Evolutionary conservation across 2,797 vertebrate genomes (phyloP).

Genomic region (Enteromius anoplus): DNA sequence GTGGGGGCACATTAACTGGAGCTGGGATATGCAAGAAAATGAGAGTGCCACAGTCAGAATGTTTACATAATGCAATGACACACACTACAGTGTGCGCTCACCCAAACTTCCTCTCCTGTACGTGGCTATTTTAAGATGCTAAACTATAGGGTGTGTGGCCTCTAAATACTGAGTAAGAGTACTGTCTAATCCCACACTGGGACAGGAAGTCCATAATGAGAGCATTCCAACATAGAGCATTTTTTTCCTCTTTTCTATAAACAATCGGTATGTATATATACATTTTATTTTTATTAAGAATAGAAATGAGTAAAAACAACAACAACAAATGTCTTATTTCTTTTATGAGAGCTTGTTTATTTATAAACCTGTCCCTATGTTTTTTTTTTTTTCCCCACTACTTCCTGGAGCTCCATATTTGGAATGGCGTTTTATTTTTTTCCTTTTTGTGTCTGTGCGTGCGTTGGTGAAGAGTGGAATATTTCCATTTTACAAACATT

Average conservation of each 20-base stretch:
- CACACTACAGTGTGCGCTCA: conserved; percentile 55
- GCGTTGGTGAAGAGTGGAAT: conserved; percentile 27
- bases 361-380: neutral
- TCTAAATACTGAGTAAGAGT: conserved; percentile 63
- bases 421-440: conserved; percentile 39
- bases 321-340: neutral
- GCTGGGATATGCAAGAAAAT: conserved; percentile 32
- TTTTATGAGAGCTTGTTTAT: neutral
- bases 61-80: conserved; percentile 47
- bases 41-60: conserved; percentile 34
- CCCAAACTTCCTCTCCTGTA: conserved; percentile 52
- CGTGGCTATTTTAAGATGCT: conserved; percentile 66
- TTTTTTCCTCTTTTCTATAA: conserved; percentile 14
- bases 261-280: neutral
- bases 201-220: conserved; percentile 68
- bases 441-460: neutral
- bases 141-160: conserved; percentile 79
- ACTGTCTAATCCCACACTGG: conserved; percentile 74
- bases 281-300: neutral
- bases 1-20: conserved; percentile 37
- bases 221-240: conserved; percentile 38
- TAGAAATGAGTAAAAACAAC: neutral
- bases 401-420: conserved; percentile 55
- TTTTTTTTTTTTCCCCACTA: neutral
- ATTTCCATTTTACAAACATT: conserved; percentile 66